Conservation (phyloP, 1,140 invertebrate genomes). For the Oppia nitens region DNA sequence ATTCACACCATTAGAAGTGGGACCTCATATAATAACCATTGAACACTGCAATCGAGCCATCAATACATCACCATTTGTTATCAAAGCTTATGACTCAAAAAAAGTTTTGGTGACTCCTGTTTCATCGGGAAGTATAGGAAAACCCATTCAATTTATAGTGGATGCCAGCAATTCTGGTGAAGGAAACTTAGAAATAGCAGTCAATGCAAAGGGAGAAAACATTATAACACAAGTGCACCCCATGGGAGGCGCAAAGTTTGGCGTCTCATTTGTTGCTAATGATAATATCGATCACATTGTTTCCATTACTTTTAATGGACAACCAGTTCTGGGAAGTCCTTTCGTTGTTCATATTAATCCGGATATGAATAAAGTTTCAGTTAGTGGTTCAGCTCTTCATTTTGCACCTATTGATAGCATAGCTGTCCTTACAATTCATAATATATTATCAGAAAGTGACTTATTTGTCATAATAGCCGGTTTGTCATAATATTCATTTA, state of each 20-base stretch:
- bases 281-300: slow-evolving; percentile 85
- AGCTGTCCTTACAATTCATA: slow-evolving; percentile 18
- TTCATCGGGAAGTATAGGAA: slow-evolving; percentile 48
- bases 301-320: slow-evolving; percentile 92
- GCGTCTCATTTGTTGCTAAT: slow-evolving; percentile 83
- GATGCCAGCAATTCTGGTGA: slow-evolving; percentile 92
- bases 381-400: slow-evolving; percentile 16
- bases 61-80: slow-evolving; percentile 73
- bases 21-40: slow-evolving; percentile 64
- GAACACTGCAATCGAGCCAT: slow-evolving; percentile 79
- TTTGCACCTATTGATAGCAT: slow-evolving; percentile 18
- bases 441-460: slow-evolving; percentile 62
- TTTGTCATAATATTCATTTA: too few species aligned
- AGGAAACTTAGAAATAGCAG: slow-evolving; percentile 92
- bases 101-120: slow-evolving; percentile 56
- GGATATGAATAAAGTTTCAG: slow-evolving; percentile 17
- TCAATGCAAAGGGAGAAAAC: slow-evolving; percentile 76
- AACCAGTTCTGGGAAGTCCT: slow-evolving; percentile 35
- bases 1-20: slow-evolving; percentile 74
- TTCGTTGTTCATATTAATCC: slow-evolving; percentile 20
- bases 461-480: slow-evolving; percentile 87
- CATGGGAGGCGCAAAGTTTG: slow-evolving; percentile 65
- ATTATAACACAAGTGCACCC: slow-evolving; percentile 95
- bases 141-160: slow-evolving; percentile 62
- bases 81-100: slow-evolving; percentile 71